Evolutionary conservation across 2,113 vertebrate species (phyloP), one percentile per base, ranked within the genome.

Genomic region (Proterorhinus semilunaris): DNA sequence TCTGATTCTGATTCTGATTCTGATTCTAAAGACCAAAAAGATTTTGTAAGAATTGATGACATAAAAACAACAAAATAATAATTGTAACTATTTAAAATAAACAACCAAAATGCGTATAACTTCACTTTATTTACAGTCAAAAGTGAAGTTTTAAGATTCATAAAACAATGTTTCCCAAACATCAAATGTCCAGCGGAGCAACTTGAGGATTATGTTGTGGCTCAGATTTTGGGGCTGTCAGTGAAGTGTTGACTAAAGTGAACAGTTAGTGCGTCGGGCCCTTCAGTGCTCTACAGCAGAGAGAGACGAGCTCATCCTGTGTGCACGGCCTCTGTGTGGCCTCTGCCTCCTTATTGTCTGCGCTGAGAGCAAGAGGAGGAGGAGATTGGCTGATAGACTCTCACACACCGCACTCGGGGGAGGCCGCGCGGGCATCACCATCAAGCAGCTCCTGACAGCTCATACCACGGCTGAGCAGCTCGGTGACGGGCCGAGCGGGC

Each of bases 361-460:
- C 67, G 66, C 63, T 17, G 61, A 64, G 73, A 72, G 76, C 15
- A 46, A 16, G 42, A 62, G 43, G 71, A 77, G 71, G 57, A 69
- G 74, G 75, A 75, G 82, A 81, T 64, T 73, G 80, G 80, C 58
- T 86, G 87, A 89, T 87, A 79, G 85, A 89, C 83, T 88, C 78
- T 62, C 62, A 78, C 62, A 78, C 82, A 83, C 85, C 77, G 71
- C 81, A 85, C 84, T 86, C 68, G 64, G 72, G 83, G 83, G 76
- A 86, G 87, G 83, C 86, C 73, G 66, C 71, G 46, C 62, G 67
- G 82, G 83, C 88, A 87, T 89, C 74, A 79, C 83, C 89, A 90
- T 91, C 90, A 91, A 91, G 89, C 90, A 90, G 87, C 85, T 74
- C 48, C 83, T 92, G 92, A 93, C 92, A 93, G 91, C 91, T 93